phyloP scores from a whole-genome alignment of 2,113 vertebrate genomes.

The Urocynchramus pylzowi region DNA sequence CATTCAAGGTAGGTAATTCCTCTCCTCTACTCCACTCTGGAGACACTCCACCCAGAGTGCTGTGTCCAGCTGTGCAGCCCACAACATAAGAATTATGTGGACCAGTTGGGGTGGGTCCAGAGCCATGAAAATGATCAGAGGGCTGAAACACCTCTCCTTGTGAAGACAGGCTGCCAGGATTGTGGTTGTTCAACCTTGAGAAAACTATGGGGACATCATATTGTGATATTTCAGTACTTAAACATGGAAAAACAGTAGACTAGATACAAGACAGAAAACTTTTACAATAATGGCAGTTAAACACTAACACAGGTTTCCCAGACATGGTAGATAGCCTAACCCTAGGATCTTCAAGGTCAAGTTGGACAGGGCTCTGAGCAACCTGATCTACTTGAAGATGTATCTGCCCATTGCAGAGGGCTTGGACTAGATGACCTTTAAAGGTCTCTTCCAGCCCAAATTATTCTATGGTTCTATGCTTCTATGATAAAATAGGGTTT shows the following conservation, averaged over 20 bases:
- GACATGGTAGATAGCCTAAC: no score
- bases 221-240: neutral
- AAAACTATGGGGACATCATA: neutral
- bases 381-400: neutral
- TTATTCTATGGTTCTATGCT: neutral
- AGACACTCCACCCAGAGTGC: neutral
- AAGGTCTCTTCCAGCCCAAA: neutral
- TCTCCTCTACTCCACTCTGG: neutral
- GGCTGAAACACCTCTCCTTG: neutral
- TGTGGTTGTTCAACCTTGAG: neutral
- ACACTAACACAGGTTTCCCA: neutral
- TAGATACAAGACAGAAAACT: neutral
- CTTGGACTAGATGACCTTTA: neutral
- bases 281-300: neutral
- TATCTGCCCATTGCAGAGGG: neutral
- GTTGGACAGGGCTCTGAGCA: neutral
- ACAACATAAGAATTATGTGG: neutral
- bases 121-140: fast-evolving
- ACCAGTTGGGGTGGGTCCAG: neutral
- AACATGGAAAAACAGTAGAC: neutral
- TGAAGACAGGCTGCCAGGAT: neutral
- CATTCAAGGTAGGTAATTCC: neutral
- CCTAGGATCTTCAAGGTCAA: neutral
- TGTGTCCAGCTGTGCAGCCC: fast-evolving
- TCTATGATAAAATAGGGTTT: neutral